Evolutionary conservation across 2,797 vertebrate genomes (phyloP).

Genomic region (Gadopsis bispinosus): DNA sequence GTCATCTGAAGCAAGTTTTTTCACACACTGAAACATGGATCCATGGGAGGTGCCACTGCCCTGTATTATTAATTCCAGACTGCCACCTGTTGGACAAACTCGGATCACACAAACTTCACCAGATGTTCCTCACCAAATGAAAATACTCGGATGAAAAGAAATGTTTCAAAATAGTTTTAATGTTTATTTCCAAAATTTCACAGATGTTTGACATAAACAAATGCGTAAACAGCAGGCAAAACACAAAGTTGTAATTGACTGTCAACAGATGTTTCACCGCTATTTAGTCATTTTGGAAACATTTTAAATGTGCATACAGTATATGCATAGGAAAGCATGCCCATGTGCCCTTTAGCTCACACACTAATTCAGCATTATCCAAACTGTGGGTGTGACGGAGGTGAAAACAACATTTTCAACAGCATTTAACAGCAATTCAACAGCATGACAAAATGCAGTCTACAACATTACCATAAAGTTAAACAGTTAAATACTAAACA

Average conservation of each 20-base stretch:
- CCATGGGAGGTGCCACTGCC: not conserved
- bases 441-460: not conserved
- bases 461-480: not conserved
- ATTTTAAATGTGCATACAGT: not conserved
- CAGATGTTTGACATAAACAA: not conserved
- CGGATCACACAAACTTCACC: constrained; percentile 23
- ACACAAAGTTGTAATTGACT: not conserved
- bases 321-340: not conserved
- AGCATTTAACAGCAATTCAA: not conserved
- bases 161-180: not conserved
- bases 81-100: constrained; percentile 86
- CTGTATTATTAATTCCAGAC: constrained; percentile 77
- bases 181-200: constrained; percentile 4
- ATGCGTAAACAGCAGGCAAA: not conserved
- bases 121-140: not conserved
- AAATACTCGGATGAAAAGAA: not conserved
- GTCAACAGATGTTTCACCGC: not conserved
- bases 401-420: not conserved
- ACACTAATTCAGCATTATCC: not conserved
- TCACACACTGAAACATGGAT: not conserved
- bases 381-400: not conserved
- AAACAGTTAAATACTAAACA: no score
- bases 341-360: not conserved
- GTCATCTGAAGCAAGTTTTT: constrained; percentile 9
- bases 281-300: not conserved